Evolutionary conservation across 1,140 invertebrate genomes (phyloP).

Genomic region (Chlorops oryzae): DNA sequence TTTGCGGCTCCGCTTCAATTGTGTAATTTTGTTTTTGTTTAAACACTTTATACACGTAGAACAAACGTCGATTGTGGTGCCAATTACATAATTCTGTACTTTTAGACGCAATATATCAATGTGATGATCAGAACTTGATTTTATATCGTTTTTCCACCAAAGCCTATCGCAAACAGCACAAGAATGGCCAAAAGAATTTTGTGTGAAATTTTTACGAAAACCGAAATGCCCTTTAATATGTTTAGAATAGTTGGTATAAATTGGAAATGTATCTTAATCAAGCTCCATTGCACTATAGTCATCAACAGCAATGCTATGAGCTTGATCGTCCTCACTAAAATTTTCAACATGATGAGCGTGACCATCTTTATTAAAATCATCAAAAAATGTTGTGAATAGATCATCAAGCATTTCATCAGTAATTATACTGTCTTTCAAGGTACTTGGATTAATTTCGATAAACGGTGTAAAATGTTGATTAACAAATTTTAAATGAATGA

Average conservation of each 20-base stretch:
- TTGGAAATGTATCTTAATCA: neutral
- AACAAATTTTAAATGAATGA: neutral
- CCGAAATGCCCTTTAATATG: neutral
- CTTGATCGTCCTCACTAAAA: neutral
- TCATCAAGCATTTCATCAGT: no score
- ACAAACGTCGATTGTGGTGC: neutral
- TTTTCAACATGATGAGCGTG: neutral
- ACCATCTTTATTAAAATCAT: no score
- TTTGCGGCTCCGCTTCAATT: no score
- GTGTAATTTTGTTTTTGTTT: neutral
- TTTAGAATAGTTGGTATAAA: neutral
- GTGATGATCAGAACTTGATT: neutral
- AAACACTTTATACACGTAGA: neutral
- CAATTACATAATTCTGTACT: neutral
- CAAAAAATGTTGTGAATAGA: no score
- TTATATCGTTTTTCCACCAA: slow-evolving; percentile 2
- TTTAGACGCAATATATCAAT: neutral
- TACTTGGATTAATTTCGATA: no score
- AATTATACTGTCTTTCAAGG: no score
- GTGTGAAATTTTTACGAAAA: neutral
- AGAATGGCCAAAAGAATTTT: neutral
- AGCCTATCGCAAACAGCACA: slow-evolving; percentile 3
- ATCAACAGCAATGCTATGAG: neutral
- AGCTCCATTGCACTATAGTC: neutral
- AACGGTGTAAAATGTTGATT: neutral